Conservation (phyloP, 2,888 invertebrate species). For the Tipula helvola region DNA sequence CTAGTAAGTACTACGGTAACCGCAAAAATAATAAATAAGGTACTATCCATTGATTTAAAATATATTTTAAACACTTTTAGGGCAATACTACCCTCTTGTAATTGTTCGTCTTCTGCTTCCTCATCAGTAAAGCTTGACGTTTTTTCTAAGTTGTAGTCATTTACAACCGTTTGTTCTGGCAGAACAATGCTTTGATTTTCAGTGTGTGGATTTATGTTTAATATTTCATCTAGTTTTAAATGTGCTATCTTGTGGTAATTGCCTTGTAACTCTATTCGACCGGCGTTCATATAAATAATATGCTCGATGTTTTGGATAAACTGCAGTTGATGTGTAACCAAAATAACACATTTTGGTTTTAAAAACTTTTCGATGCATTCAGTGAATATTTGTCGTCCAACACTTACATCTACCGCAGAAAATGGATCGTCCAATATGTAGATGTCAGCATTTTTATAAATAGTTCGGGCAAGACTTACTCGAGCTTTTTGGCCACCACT, state of each 20-base stretch:
- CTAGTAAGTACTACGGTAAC: conserved; percentile 30
- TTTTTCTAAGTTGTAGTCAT: neutral
- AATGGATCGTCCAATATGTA: conserved; percentile 68
- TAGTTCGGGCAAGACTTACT: conserved; percentile 59
- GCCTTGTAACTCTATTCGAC: conserved; percentile 30
- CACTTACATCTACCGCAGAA: conserved; percentile 65
- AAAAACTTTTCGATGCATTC: conserved; percentile 51
- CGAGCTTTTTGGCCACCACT: conserved; percentile 68
- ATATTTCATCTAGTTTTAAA: conserved; percentile 37
- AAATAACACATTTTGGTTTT: conserved; percentile 49
- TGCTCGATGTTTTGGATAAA: conserved; percentile 44
- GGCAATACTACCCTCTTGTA: conserved; percentile 48
- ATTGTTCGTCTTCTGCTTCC: conserved; percentile 43
- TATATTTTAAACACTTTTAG: conserved; percentile 46
- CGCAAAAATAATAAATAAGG: conserved; percentile 34
- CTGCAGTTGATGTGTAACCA: conserved; percentile 59
- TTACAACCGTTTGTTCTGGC: neutral
- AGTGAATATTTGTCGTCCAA: conserved; percentile 63
- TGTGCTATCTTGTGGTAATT: conserved; percentile 37
- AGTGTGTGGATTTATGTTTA: conserved; percentile 12
- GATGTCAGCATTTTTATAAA: conserved; percentile 62
- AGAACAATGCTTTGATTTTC: neutral
- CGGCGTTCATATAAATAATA: conserved; percentile 42
- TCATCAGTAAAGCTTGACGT: conserved; percentile 24
- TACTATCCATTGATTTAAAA: conserved; percentile 34